Base-by-base conservation (phyloP, 2,113 vertebrate genomes). In the Hippocampus comes region DNA sequence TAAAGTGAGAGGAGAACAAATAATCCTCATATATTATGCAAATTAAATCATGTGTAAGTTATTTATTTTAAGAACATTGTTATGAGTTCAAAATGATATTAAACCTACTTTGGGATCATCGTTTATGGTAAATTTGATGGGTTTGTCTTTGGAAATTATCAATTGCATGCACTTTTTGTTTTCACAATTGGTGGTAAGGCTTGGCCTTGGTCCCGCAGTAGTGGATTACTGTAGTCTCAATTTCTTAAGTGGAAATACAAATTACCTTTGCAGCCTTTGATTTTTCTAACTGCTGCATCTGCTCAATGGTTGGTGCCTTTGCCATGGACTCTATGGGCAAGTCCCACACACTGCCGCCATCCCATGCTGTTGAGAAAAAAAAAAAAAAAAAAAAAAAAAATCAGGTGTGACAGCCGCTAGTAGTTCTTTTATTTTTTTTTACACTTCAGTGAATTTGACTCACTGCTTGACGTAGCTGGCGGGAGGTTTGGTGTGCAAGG, bases 271-370 rank as follows among this genome's bases (percentile, higher is more conserved):
- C 94, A 91, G 94, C 93, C 90, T 98, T 99, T 79, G 94, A 92
- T 81, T 98, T 98, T 87, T 99, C 97, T 60, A 98, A 91, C 88
- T 98, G 96, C 80, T 99, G 96, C 84, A 99, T 95, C 87, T 99
- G 97, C 71, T 99, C 97, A 63, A 97, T 93, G 82, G 96, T 94
- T 80, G 96, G 93, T 83, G 94, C 93, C 82, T 95, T 93, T 81
- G 95, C 81, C 70, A 95, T 75, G 53, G 95, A 92, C 81, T 99
- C 97, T 70, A 97, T 93, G 23, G 97, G 97, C 84, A 99, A 93
- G 91, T 99, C 97, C 97, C 97, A 99, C 34, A 99, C 97, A 67
- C 97, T 99, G 90, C 93, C 92, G 80, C 96, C 94, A 89, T 99
- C 97, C 97, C 97, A 99, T 42, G 95, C 96, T 96, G 79, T 68